phyloP scores from a whole-genome alignment of 2,888 invertebrate genomes.

The Cataglyphis albicans region DNA sequence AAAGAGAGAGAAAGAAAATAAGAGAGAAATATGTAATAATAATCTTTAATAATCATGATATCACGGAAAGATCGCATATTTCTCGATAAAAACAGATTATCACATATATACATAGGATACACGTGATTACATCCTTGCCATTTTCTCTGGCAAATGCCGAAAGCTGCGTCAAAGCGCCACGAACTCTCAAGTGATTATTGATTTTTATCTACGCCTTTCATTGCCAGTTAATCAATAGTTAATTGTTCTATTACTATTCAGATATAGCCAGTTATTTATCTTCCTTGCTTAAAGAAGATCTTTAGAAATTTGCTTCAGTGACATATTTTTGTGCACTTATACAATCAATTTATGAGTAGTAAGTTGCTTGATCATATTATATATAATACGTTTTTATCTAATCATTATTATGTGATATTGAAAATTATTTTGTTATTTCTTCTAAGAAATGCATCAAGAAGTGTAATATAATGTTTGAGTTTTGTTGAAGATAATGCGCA shows the following conservation, averaged over 20 bases:
- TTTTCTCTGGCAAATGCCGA: background rate
- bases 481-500: background rate
- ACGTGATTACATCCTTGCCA: background rate
- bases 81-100: background rate
- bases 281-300: background rate
- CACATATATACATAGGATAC: too few species aligned
- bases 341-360: background rate
- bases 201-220: slow-evolving; percentile 26
- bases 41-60: background rate
- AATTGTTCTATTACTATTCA: slow-evolving; percentile 19
- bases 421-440: background rate
- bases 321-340: background rate
- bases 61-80: background rate
- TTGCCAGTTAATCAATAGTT: slow-evolving; percentile 26
- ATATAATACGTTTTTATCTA: slow-evolving; percentile 25
- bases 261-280: background rate
- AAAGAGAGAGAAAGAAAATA: too few species aligned
- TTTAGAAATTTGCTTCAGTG: background rate
- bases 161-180: slow-evolving; percentile 10
- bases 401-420: background rate
- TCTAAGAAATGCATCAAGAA: background rate
- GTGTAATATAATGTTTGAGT: background rate
- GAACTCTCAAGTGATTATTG: slow-evolving; percentile 41
- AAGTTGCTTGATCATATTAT: background rate
- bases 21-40: background rate